These are phyloP conservation scores for Poecile montanus DNA, from an alignment of 2,797 vertebrate species.

Conservation along the genomic window DNA sequence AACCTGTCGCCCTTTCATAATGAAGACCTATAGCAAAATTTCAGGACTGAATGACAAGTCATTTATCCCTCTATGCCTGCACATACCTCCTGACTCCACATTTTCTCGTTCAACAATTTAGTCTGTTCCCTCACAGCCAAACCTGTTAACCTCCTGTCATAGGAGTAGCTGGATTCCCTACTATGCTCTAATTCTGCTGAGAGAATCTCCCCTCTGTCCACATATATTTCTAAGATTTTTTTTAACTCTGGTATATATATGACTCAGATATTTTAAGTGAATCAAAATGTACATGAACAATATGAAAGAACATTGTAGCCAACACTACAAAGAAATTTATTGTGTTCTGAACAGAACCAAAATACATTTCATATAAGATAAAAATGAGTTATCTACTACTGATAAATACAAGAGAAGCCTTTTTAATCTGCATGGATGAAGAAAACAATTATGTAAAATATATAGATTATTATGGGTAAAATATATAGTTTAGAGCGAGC, in stretches of 20 bases:
- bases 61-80: background rate
- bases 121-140: background rate
- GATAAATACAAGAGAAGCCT: background rate
- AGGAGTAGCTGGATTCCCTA: background rate
- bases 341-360: background rate
- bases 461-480: background rate
- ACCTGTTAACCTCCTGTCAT: background rate
- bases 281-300: background rate
- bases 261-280: background rate
- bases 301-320: background rate
- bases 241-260: background rate
- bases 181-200: background rate
- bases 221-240: background rate
- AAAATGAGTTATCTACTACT: background rate
- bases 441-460: background rate
- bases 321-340: background rate
- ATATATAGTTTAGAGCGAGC: background rate
- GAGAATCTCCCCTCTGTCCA: background rate
- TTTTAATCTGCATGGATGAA: background rate
- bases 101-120: background rate
- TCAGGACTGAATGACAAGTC: background rate
- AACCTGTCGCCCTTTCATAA: background rate
- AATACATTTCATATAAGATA: background rate
- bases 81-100: background rate
- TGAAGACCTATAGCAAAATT: background rate